phyloP scores from a whole-genome alignment of 2,113 vertebrate genomes.

The Plectropomus leopardus region DNA sequence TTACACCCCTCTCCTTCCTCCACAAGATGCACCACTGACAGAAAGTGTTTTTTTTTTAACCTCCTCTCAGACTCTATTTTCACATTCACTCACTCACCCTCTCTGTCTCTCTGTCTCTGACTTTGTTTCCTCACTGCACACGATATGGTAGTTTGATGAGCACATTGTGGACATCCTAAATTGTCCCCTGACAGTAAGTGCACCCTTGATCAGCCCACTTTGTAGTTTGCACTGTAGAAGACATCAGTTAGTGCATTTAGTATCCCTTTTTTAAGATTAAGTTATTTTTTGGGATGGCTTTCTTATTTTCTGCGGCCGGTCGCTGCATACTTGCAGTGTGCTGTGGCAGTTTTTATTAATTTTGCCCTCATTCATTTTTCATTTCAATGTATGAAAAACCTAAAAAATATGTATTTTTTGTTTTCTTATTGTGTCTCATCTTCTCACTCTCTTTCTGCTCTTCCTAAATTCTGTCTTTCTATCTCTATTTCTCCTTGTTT shows the following conservation, averaged over 20 bases:
- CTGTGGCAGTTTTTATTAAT: constrained; percentile 29
- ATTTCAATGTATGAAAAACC: constrained; percentile 10
- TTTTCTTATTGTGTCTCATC: constrained; percentile 9
- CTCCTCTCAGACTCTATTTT: constrained; percentile 46
- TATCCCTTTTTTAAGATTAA: constrained; percentile 62
- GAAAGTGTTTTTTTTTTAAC: constrained; percentile 41
- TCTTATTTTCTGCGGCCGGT: constrained; percentile 12
- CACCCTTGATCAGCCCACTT: constrained; percentile 75
- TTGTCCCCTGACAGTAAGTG: constrained; percentile 89
- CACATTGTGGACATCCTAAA: constrained; percentile 88
- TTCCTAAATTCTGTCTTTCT: constrained; percentile 23
- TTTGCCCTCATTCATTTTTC: constrained; percentile 49
- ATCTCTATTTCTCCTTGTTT: constrained; percentile 7
- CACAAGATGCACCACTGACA: constrained; percentile 50
- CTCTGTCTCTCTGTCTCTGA: constrained; percentile 73
- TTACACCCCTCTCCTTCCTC: not conserved
- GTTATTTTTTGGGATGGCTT: constrained; percentile 66
- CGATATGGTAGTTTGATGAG: constrained; percentile 84
- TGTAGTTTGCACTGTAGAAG: constrained; percentile 75
- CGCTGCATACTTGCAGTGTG: constrained; percentile 42
- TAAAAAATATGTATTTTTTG: not conserved
- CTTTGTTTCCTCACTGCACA: constrained; percentile 79
- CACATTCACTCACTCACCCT: constrained; percentile 72
- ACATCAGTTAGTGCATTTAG: constrained; percentile 58
- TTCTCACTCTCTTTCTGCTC: constrained; percentile 2